A percentile compares a stretch with the other conserved stretches of the same genome.
Evolutionary conservation across 2,888 invertebrate species (phyloP).

Genomic region (Mellilla xanthometata): DNA sequence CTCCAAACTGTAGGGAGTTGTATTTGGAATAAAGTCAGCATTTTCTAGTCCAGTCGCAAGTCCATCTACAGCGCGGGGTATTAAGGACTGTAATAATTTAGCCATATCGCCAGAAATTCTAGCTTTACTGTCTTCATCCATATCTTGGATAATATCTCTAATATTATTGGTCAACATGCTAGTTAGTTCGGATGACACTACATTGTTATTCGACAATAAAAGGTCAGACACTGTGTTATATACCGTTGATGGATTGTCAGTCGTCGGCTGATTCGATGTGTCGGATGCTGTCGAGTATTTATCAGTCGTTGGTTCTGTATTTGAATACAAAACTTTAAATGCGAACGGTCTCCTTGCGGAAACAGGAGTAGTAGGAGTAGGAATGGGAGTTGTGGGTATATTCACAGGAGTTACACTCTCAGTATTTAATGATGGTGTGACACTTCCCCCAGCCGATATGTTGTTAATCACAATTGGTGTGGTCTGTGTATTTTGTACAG

Average conservation of each 20-base stretch:
- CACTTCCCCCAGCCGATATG: slow-evolving; percentile 67
- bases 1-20: slow-evolving; percentile 77
- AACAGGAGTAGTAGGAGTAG: slow-evolving; percentile 62
- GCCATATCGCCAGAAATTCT: slow-evolving; percentile 79
- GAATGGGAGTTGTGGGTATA: slow-evolving; percentile 50
- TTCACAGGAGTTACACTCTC: slow-evolving; percentile 59
- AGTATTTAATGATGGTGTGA: slow-evolving; percentile 63
- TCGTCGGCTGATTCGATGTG: slow-evolving; percentile 62
- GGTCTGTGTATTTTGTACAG: slow-evolving; percentile 74
- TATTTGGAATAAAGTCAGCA: slow-evolving; percentile 59
- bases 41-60: slow-evolving; percentile 56
- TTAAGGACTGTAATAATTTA: slow-evolving; percentile 74
- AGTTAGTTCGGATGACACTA: slow-evolving; percentile 78
- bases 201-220: slow-evolving; percentile 70
- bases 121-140: slow-evolving; percentile 71
- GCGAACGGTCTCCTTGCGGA: slow-evolving; percentile 78
- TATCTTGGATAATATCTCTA: slow-evolving; percentile 67
- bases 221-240: slow-evolving; percentile 77
- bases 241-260: slow-evolving; percentile 75
- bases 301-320: slow-evolving; percentile 70
- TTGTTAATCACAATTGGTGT: slow-evolving; percentile 77
- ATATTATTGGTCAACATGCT: slow-evolving; percentile 79
- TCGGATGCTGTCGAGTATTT: slow-evolving; percentile 64
- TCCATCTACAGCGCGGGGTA: slow-evolving; percentile 72
- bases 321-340: slow-evolving; percentile 73